Conservation (phyloP, 2,113 vertebrate genomes). For the Neolamprologus devosi region DNA sequence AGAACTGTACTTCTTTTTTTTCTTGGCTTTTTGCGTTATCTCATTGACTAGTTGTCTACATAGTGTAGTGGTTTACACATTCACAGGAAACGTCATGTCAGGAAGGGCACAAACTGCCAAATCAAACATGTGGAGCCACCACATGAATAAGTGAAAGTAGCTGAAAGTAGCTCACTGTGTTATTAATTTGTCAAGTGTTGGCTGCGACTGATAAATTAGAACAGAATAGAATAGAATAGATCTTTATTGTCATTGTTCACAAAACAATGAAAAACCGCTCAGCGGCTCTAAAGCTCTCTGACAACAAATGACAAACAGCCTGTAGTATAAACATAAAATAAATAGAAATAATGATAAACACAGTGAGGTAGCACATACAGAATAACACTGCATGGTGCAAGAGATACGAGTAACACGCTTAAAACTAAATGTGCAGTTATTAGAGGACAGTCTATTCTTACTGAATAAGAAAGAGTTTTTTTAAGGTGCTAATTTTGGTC, state of each 20-base stretch:
- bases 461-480: neutral
- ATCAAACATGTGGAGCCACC: neutral
- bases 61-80: neutral
- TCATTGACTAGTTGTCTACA: neutral
- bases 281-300: neutral
- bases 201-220: neutral
- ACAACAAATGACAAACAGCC: neutral
- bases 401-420: neutral
- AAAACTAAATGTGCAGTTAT: accelerated
- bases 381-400: neutral
- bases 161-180: neutral
- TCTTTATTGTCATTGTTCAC: neutral
- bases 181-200: neutral
- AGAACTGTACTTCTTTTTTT: neutral
- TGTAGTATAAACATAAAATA: neutral
- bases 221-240: neutral
- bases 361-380: neutral
- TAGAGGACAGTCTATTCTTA: neutral
- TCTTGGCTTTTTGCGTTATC: neutral
- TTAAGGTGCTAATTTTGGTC: neutral
- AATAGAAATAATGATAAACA: neutral
- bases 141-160: neutral
- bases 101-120: neutral
- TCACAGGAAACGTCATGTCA: neutral
- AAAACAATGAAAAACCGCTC: neutral